A percentile compares a stretch with the other conserved stretches of the same genome.
Conservation (phyloP, 2,888 invertebrate species). For the Altica lythri region DNA sequence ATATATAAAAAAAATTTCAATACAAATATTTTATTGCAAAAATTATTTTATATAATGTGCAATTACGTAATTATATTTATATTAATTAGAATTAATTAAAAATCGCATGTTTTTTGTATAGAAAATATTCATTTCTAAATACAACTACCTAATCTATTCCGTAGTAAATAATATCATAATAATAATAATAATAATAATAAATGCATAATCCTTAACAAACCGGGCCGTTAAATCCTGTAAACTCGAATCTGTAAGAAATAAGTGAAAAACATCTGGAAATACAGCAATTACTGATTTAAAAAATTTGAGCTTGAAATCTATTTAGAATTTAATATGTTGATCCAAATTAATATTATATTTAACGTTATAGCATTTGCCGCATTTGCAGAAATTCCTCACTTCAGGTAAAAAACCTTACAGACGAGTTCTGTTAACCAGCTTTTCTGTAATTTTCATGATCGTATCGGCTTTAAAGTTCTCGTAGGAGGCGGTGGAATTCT, state of each 20-base stretch:
- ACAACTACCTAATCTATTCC: neutral
- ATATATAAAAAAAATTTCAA: too few relatives aligned
- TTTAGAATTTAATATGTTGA: neutral
- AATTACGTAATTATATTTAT: neutral
- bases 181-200: neutral
- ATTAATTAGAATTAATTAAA: slow-evolving; percentile 2
- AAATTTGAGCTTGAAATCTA: too few relatives aligned
- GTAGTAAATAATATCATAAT: neutral
- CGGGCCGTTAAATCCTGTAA: too few relatives aligned
- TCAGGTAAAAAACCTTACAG: slow-evolving; percentile 8
- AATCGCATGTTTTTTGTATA: slow-evolving; percentile 25
- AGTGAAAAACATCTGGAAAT: too few relatives aligned
- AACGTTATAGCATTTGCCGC: slow-evolving; percentile 3
- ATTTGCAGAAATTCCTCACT: slow-evolving; percentile 13
- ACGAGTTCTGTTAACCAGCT: slow-evolving; percentile 23
- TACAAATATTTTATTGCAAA: slow-evolving; percentile 12
- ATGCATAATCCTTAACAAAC: neutral
- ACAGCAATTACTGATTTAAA: too few relatives aligned
- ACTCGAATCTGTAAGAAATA: too few relatives aligned
- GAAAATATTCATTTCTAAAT: slow-evolving; percentile 1
- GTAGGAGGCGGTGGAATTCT: slow-evolving; percentile 82
- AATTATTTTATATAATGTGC: slow-evolving; percentile 15
- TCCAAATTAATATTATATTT: slow-evolving; percentile 10
- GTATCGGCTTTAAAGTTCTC: slow-evolving; percentile 61
- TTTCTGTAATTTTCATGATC: slow-evolving; percentile 38